Conservation (phyloP, 2,888 invertebrate genomes). For the Hirtodrosophila histrioides region DNA sequence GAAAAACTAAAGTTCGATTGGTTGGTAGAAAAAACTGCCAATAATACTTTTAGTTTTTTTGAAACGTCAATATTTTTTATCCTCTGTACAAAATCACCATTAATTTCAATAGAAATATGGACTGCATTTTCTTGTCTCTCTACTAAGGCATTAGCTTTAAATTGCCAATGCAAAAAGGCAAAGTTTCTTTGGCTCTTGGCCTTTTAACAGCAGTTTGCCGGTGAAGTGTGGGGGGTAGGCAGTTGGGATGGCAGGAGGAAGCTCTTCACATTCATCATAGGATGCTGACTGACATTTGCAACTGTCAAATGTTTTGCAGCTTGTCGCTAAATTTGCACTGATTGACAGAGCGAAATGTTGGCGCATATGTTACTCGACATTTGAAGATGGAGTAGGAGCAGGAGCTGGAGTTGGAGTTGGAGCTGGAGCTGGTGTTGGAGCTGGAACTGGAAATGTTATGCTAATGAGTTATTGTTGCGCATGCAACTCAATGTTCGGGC, state of each 20-base stretch:
- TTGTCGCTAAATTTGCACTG: slow-evolving; percentile 66
- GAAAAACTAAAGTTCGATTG: too few species aligned
- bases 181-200: slow-evolving; percentile 9
- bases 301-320: slow-evolving; percentile 69
- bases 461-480: slow-evolving; percentile 71
- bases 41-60: too few species aligned
- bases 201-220: neutral
- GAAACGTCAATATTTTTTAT: too few species aligned
- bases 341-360: slow-evolving; percentile 69
- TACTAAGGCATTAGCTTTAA: neutral
- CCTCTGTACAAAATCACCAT: too few species aligned
- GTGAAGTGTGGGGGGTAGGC: neutral
- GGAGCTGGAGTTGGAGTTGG: neutral
- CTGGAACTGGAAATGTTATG: slow-evolving; percentile 56
- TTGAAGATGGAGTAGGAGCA: slow-evolving; percentile 6
- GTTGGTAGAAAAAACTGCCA: too few species aligned
- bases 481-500: slow-evolving; percentile 24
- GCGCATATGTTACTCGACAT: slow-evolving; percentile 58
- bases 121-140: slow-evolving; percentile 9
- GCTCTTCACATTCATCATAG: slow-evolving; percentile 58
- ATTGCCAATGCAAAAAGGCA: slow-evolving; percentile 21
- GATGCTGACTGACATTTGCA: slow-evolving; percentile 56
- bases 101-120: neutral
- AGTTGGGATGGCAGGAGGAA: neutral
- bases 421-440: slow-evolving; percentile 3